Base-by-base conservation (phyloP, 2,113 vertebrate genomes). In the Otus sunia region DNA sequence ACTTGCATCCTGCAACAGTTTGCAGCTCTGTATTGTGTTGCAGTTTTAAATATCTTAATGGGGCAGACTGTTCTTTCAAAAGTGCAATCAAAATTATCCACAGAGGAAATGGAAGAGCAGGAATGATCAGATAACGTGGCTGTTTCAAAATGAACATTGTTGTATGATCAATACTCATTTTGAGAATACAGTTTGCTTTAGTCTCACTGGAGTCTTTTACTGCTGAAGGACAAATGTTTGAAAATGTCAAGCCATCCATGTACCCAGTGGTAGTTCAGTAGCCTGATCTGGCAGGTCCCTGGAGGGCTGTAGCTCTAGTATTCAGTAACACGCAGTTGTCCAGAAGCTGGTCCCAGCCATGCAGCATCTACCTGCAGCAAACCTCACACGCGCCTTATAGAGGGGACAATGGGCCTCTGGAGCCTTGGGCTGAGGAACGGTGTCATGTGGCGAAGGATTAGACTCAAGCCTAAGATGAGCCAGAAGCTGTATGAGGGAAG, bases 241-340 rank as follows among this genome's bases (percentile, higher is more conserved):
- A 20, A 32, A 67, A 32, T 1, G 0, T 43, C 10, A 5, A 60
- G 21, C 32, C 22, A 7, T 39, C 18, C 16, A 1, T 13, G 0
- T 37, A 19, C 19, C 41, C 5, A 1, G 36, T 7, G 34, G 71
- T 37, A 23, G 17, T 27, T 29, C 21, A 5, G 49, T 6, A 45
- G 39, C 55, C 60, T 41, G 43, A 27, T 7, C 39, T 11, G 45
- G 45, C 74, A 17, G 60, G 32, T 59, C 71, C 9, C n/a, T n/a
- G 37, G 17, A 85, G 66, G 22, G 12, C 23, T n/a, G 30, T 11
- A 32, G 29, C 3, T 47, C 36, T 15, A 1, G 17, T 3, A 2
- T 39, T 62, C 23, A 12, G 49, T 29, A 58, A 13, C 36, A 2
- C 2, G 21, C 36, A 19, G 32, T 10, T 52, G 30, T 58, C 36